phyloP scores from a whole-genome alignment of 2,797 vertebrate genomes.

The Cygnus olor region DNA sequence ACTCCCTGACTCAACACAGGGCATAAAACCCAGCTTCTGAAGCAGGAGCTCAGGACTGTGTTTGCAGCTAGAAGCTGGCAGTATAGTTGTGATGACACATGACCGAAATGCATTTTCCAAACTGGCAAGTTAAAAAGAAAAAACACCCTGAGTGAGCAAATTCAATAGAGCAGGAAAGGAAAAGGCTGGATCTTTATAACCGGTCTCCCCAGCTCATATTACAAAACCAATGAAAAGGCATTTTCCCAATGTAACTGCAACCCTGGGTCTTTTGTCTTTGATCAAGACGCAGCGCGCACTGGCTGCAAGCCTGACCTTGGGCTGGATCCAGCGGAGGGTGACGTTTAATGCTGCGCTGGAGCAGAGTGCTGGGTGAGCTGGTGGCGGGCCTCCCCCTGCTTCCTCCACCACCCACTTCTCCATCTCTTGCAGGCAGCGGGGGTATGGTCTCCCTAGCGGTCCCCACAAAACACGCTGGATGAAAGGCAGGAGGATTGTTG shows the following conservation, averaged over 20 bases:
- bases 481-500: background rate
- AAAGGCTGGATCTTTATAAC: background rate
- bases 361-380: background rate
- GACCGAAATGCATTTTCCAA: background rate
- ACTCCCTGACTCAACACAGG: background rate
- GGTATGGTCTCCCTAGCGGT: rapidly evolving
- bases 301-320: background rate
- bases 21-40: background rate
- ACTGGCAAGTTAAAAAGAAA: background rate
- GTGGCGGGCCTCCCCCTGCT: background rate
- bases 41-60: background rate
- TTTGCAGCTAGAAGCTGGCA: background rate
- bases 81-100: background rate
- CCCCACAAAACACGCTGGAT: rapidly evolving
- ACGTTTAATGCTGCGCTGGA: background rate
- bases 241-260: background rate
- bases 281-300: rapidly evolving
- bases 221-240: background rate
- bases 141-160: background rate
- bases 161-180: background rate
- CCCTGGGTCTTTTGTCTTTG: background rate
- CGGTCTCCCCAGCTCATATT: background rate
- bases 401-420: background rate
- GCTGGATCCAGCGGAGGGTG: rapidly evolving
- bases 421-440: background rate